A percentile compares a stretch with the other conserved stretches of the same genome.
phyloP scores from a whole-genome alignment of 53 echinoderm and acorn worm genomes.

The Hippasteria phrygiana region DNA sequence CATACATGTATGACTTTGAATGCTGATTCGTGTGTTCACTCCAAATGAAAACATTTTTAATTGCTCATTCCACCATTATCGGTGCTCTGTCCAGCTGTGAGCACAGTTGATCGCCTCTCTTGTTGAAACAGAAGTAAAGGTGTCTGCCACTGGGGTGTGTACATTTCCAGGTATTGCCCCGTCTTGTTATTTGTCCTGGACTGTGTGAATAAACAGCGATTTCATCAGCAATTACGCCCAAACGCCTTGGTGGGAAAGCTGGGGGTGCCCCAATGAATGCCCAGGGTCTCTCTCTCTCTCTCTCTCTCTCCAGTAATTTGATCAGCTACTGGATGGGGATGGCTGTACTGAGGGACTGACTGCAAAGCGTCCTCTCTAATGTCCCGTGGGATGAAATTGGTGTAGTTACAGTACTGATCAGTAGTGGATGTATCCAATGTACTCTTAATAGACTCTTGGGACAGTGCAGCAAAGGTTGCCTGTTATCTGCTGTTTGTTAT shows the following conservation, averaged over 20 bases:
- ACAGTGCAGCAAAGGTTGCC: neutral
- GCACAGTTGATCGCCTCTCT: neutral
- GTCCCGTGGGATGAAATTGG: neutral
- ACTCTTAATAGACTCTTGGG: neutral
- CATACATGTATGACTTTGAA: no score
- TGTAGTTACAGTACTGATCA: neutral
- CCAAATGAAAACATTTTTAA: no score
- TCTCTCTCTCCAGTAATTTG: neutral
- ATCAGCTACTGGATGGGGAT: conserved; percentile 4
- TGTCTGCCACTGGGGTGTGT: neutral
- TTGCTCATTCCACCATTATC: no score
- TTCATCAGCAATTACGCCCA: conserved; percentile 45
- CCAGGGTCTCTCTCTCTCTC: neutral
- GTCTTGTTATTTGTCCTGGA: conserved; percentile 6
- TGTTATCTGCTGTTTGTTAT: no score
- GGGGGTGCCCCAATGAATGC: conserved; percentile 38
- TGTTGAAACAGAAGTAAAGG: conserved; percentile 34
- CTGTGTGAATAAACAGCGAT: conserved; percentile 46
- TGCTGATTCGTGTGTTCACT: no score
- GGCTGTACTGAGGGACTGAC: neutral
- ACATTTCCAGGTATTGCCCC: conserved; percentile 1
- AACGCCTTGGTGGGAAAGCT: neutral
- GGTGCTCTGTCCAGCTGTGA: no score
- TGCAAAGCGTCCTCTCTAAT: neutral
- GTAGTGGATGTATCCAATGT: neutral